phyloP scores from a whole-genome alignment of 1,140 invertebrate genomes.

The Tribolium castaneum region DNA sequence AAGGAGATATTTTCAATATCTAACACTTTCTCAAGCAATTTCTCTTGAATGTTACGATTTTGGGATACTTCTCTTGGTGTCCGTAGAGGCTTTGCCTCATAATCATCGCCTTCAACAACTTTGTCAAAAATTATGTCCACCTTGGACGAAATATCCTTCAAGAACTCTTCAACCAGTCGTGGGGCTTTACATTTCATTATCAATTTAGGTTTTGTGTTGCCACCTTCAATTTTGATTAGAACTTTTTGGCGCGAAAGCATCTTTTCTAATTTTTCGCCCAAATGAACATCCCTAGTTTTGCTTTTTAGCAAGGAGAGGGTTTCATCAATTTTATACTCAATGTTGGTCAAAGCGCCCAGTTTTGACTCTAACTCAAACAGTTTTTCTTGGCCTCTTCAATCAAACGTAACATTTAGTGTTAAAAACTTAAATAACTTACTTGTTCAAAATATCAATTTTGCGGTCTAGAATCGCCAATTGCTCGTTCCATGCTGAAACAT shows the following conservation, averaged over 20 bases:
- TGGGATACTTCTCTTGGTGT: neutral
- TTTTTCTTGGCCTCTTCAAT: constrained; percentile 62
- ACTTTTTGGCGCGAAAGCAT: constrained; percentile 47
- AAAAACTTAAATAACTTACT: constrained; percentile 51
- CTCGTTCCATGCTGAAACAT: constrained; percentile 66
- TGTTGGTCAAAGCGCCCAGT: constrained; percentile 54
- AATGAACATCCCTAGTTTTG: neutral
- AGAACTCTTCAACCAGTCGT: constrained; percentile 54
- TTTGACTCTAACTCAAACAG: constrained; percentile 58
- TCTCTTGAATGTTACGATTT: too few species aligned
- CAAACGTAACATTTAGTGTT: too few species aligned
- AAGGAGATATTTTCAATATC: constrained; percentile 27
- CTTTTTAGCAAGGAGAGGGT: neutral
- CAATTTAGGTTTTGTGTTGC: constrained; percentile 42
- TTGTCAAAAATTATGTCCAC: constrained; percentile 61
- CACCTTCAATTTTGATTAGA: neutral
- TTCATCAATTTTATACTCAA: constrained; percentile 61
- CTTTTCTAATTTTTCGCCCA: constrained; percentile 59
- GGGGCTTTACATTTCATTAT: constrained; percentile 56
- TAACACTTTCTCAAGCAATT: too few species aligned
- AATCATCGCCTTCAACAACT: constrained; percentile 44
- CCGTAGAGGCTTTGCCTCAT: neutral
- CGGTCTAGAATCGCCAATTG: constrained; percentile 65
- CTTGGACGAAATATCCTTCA: constrained; percentile 61
- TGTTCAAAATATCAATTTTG: constrained; percentile 65